Conservation (phyloP, 2,888 invertebrate species). For the Drosophila mettleri region DNA sequence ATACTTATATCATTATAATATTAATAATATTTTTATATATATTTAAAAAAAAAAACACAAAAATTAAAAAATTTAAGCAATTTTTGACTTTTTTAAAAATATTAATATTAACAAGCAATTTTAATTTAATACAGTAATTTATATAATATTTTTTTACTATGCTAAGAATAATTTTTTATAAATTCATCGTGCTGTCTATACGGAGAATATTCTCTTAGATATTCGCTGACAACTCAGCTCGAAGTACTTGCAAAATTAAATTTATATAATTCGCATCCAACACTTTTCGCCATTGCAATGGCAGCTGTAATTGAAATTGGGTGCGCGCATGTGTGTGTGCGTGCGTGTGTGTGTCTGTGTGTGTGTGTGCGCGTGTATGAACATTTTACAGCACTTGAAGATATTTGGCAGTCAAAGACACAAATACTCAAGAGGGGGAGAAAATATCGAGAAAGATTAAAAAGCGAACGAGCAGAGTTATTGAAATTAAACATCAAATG, state of each 20-base stretch:
- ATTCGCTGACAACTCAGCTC: conserved; percentile 38
- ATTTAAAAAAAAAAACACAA: no score
- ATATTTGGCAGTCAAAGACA: conserved; percentile 72
- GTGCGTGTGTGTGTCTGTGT: no score
- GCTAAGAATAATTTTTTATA: conserved; percentile 20
- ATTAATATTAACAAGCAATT: no score
- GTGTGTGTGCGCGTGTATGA: conserved; percentile 14
- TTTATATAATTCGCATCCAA: conserved; percentile 67
- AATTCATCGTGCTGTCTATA: neutral
- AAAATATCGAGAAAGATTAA: conserved; percentile 39
- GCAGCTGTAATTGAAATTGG: conserved; percentile 74
- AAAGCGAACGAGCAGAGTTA: conserved; percentile 71
- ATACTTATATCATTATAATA: no score
- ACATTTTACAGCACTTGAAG: conserved; percentile 57
- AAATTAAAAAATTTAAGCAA: no score
- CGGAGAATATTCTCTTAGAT: conserved; percentile 4
- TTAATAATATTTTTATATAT: no score
- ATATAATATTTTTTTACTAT: no score
- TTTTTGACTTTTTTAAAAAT: no score
- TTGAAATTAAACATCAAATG: conserved; percentile 82
- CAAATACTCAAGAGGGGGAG: conserved; percentile 41
- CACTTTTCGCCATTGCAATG: conserved; percentile 74
- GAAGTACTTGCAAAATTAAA: conserved; percentile 46
- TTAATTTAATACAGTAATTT: no score
- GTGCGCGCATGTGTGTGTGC: neutral